Conservation (phyloP, 2,113 vertebrate species). For the Ailurus styani region DNA sequence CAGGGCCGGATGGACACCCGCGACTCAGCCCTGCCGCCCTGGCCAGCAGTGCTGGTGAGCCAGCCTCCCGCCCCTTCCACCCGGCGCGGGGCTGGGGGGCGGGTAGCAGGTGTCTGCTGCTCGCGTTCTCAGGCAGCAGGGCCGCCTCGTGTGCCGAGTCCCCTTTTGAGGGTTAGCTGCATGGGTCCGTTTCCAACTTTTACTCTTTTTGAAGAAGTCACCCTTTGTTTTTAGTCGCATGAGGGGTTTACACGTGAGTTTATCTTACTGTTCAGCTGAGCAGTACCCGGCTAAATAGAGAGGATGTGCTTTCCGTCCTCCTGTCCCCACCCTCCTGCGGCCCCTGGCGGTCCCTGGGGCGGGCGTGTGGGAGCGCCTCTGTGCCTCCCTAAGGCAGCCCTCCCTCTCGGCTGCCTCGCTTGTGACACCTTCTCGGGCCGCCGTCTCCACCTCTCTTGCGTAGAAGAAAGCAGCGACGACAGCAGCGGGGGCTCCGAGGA, state of each 20-base stretch:
- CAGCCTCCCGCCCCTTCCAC: accelerated
- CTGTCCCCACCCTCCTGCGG: accelerated
- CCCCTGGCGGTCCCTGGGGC: accelerated
- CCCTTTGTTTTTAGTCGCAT: not conserved
- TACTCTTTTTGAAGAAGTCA: not conserved
- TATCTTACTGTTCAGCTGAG: not conserved
- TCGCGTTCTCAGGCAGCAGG: no score
- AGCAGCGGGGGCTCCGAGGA: slow-evolving; percentile 80
- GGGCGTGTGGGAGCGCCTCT: accelerated
- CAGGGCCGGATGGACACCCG: slow-evolving; percentile 80
- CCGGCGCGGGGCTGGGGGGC: no score
- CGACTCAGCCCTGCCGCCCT: slow-evolving; percentile 61
- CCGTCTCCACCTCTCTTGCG: not conserved
- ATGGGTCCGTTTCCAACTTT: not conserved
- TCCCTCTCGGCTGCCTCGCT: accelerated
- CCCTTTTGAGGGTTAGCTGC: not conserved
- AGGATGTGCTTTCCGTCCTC: accelerated
- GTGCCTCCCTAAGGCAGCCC: accelerated
- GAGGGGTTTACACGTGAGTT: not conserved
- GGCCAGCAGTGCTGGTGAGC: slow-evolving; percentile 86
- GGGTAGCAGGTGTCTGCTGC: not conserved
- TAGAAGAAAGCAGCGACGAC: slow-evolving; percentile 83
- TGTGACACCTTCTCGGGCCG: not conserved
- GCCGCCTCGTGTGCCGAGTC: not conserved
- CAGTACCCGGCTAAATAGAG: accelerated